phyloP scores from a whole-genome alignment of 2,888 invertebrate species.

The Chloroclysta siterata region DNA sequence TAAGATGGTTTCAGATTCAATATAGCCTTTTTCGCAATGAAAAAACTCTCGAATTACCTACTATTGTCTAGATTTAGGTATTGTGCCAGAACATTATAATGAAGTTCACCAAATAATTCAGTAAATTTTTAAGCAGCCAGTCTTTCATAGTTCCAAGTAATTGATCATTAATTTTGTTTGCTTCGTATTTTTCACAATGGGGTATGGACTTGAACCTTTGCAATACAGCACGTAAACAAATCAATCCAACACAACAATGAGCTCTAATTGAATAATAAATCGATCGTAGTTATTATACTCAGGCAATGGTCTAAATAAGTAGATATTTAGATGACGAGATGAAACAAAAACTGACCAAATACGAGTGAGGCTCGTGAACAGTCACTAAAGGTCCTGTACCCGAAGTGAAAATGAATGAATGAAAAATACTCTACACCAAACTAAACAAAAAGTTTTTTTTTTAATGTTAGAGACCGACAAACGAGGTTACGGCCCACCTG shows the following conservation, averaged over 20 bases:
- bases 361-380: too few relatives aligned
- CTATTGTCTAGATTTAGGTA: background rate
- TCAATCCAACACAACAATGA: slow-evolving; percentile 21
- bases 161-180: slow-evolving; percentile 2
- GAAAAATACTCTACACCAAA: too few relatives aligned
- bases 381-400: too few relatives aligned
- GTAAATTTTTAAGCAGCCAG: background rate
- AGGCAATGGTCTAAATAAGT: background rate
- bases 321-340: too few relatives aligned
- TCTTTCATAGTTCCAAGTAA: background rate
- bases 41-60: background rate
- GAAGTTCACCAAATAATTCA: too few relatives aligned
- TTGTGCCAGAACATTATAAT: too few relatives aligned
- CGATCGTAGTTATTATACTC: slow-evolving; percentile 1
- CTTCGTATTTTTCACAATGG: slow-evolving; percentile 3
- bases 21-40: background rate
- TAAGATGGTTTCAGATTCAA: background rate
- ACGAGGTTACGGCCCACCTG: too few relatives aligned
- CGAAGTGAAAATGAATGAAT: too few relatives aligned
- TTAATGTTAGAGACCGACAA: too few relatives aligned
- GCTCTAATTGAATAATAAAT: slow-evolving; percentile 16
- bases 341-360: too few relatives aligned
- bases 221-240: slow-evolving; percentile 21
- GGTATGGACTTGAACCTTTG: slow-evolving; percentile 7
- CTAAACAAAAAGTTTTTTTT: too few relatives aligned